Evolutionary conservation across 2,113 vertebrate genomes (phyloP).

Genomic region (Vimba vimba): DNA sequence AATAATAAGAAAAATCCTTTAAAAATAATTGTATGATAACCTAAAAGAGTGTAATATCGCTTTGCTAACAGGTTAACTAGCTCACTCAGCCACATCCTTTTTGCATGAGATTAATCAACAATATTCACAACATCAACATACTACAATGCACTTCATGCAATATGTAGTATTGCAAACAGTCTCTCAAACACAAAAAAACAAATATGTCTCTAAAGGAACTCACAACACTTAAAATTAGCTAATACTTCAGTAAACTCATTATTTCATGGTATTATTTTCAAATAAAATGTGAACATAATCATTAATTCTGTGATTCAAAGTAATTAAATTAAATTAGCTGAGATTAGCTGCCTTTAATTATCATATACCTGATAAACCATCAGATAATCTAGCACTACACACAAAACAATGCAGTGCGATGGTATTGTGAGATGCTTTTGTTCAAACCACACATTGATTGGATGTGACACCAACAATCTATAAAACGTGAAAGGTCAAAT

Average conservation of each 20-base stretch:
- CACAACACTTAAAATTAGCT: not conserved
- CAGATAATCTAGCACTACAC: not conserved
- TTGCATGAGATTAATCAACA: not conserved
- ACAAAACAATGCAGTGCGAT: not conserved
- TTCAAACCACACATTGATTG: not conserved
- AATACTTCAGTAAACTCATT: not conserved
- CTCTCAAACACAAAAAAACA: not conserved
- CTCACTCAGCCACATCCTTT: not conserved
- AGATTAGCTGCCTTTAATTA: not conserved
- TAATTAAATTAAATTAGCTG: not conserved
- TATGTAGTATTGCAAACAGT: not conserved
- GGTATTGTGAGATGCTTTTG: not conserved
- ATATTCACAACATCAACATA: not conserved
- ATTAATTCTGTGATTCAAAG: not conserved
- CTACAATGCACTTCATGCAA: not conserved
- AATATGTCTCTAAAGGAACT: not conserved
- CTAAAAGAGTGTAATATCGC: not conserved
- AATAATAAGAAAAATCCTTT: too few species aligned
- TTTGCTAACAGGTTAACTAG: not conserved
- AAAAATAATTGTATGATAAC: too few species aligned
- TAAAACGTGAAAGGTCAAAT: slow-evolving; percentile 23
- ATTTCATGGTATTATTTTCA: too few species aligned
- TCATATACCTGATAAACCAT: not conserved
- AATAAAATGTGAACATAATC: not conserved
- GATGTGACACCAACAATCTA: not conserved